Percentiles rank a stretch among this genome's conserved stretches.
Conservation (phyloP, 1,140 invertebrate species). For the Eufriesea mexicana region DNA sequence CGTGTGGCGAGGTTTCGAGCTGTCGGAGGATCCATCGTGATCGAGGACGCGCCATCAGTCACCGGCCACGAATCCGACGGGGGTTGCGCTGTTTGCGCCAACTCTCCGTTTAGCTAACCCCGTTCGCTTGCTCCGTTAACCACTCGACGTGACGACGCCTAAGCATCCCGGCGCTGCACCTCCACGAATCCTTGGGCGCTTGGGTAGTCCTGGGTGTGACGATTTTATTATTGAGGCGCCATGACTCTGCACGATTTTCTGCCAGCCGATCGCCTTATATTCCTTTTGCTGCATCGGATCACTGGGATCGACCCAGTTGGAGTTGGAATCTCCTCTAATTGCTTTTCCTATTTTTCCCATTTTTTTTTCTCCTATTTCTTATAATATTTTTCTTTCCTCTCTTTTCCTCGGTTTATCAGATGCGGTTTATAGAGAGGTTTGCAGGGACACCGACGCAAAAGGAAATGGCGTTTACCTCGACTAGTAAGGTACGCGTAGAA, state of each 20-base stretch:
- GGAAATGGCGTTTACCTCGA: too few species aligned
- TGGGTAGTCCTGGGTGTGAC: not conserved
- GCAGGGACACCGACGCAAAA: too few species aligned
- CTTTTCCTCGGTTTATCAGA: too few species aligned
- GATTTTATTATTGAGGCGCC: not conserved
- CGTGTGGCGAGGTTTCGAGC: constrained; percentile 62
- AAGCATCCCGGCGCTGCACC: constrained; percentile 7
- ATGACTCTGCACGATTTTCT: not conserved
- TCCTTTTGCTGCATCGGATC: not conserved
- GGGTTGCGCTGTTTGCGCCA: constrained; percentile 70
- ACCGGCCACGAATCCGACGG: constrained; percentile 71
- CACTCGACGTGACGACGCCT: constrained; percentile 63
- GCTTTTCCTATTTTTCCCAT: not conserved
- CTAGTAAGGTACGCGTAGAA: too few species aligned
- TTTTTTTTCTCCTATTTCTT: not conserved
- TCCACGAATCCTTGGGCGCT: not conserved
- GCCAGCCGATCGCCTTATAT: too few species aligned
- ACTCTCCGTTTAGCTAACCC: constrained; percentile 68
- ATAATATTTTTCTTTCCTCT: not conserved
- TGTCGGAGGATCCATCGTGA: constrained; percentile 71
- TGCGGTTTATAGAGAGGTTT: not conserved
- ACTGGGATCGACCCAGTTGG: too few species aligned
- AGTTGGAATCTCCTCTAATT: not conserved
- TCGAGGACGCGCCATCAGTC: constrained; percentile 80
- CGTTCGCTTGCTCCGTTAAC: constrained; percentile 48